A percentile compares a stretch with the other conserved stretches of the same genome.
phyloP scores from a whole-genome alignment of 2,797 vertebrate genomes.

The Diglossa cyanea region DNA sequence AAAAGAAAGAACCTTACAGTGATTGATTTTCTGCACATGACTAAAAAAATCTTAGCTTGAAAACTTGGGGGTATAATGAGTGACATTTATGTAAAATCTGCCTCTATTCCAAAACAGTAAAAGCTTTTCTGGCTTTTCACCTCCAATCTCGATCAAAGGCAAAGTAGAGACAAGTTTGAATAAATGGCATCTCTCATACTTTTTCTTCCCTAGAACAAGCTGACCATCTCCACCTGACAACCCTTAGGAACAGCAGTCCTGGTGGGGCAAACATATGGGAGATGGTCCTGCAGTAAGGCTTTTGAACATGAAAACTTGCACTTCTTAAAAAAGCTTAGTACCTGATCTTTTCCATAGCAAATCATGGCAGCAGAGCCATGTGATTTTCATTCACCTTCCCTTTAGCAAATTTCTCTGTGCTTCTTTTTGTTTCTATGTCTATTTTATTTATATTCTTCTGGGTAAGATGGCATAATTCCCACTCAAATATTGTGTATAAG shows the following conservation, averaged over 20 bases:
- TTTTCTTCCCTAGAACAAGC: background rate
- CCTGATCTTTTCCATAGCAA: background rate
- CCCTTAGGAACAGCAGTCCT: background rate
- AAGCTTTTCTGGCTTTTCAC: conserved; percentile 6
- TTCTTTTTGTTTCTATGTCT: background rate
- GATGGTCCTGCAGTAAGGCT: background rate
- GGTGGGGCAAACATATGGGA: background rate
- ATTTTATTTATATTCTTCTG: background rate
- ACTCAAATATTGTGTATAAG: background rate
- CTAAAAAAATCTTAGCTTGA: background rate
- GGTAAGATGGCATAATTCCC: conserved; percentile 17
- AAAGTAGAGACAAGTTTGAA: background rate
- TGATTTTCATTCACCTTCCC: background rate
- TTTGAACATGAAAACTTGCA: background rate
- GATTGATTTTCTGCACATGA: background rate
- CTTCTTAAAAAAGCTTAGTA: background rate
- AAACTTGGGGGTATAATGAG: background rate
- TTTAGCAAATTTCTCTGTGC: background rate
- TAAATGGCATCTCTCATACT: background rate
- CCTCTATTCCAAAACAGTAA: background rate
- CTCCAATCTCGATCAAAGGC: background rate
- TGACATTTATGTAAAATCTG: background rate
- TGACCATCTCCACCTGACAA: background rate
- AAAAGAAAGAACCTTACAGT: background rate
- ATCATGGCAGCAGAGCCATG: background rate